Evolutionary conservation across 2,113 vertebrate genomes (phyloP).

Genomic region (Macroglossus sobrinus): DNA sequence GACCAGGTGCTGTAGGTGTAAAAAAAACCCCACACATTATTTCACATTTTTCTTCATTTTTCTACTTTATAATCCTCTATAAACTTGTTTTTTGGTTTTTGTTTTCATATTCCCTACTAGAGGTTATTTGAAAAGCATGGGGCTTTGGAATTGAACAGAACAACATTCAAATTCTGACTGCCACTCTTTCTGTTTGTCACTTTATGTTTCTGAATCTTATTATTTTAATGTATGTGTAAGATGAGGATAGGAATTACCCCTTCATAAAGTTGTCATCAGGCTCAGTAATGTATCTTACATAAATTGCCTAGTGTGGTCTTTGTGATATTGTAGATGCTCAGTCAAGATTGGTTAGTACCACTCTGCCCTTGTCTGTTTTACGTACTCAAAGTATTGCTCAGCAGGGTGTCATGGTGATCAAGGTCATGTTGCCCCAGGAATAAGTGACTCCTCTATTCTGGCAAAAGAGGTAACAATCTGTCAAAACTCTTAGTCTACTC

Average conservation of each 20-base stretch:
- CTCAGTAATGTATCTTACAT: background rate
- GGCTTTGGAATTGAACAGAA: background rate
- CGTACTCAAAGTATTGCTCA: background rate
- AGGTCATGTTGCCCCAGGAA: background rate
- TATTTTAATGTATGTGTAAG: background rate
- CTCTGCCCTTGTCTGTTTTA: background rate
- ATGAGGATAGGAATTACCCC: background rate
- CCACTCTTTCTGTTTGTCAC: background rate
- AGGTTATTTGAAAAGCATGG: background rate
- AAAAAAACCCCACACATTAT: background rate
- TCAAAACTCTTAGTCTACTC: background rate
- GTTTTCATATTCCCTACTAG: background rate
- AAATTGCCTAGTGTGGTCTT: background rate
- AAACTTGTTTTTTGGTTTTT: background rate
- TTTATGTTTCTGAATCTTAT: background rate
- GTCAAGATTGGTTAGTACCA: background rate
- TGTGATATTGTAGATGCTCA: background rate
- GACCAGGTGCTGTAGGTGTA: too few species aligned
- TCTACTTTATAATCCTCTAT: background rate
- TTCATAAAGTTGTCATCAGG: background rate
- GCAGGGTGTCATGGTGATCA: background rate
- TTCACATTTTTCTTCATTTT: background rate
- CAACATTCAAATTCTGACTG: background rate
- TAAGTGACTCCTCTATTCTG: background rate
- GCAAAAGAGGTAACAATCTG: background rate